Percentiles rank a stretch among this genome's conserved stretches.
Evolutionary conservation across 2,888 invertebrate genomes (phyloP).

Genomic region (Fragum fragum): DNA sequence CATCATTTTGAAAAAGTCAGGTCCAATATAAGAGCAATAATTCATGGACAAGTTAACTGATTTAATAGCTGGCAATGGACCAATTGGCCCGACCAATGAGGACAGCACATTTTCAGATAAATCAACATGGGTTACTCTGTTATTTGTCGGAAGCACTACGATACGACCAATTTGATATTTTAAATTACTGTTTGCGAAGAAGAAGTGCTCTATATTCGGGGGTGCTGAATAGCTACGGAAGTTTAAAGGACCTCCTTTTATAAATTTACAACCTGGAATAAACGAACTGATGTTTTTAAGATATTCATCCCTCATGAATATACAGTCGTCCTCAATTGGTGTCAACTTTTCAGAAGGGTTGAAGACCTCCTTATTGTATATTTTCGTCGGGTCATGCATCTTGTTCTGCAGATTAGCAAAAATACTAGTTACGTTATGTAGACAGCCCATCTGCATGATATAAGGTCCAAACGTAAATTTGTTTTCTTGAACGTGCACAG

Average conservation of each 20-base stretch:
- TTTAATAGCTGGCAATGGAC: constrained; percentile 29
- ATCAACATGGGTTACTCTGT: constrained; percentile 24
- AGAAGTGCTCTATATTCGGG: background rate
- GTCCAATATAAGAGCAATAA: constrained; percentile 18
- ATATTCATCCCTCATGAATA: background rate
- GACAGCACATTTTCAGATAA: constrained; percentile 40
- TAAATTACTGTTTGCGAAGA: constrained; percentile 18
- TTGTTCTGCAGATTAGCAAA: constrained; percentile 21
- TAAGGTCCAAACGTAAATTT: constrained; percentile 52
- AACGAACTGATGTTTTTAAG: constrained; percentile 25
- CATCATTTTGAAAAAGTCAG: constrained; percentile 15
- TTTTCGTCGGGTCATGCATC: background rate
- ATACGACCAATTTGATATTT: constrained; percentile 6
- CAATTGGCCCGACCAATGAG: constrained; percentile 31
- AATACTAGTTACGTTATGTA: background rate
- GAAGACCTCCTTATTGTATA: constrained; percentile 22
- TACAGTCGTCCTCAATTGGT: background rate
- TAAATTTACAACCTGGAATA: background rate
- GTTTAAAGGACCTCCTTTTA: background rate
- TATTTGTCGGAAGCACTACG: background rate
- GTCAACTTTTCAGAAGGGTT: background rate
- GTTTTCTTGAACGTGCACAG: constrained; percentile 41
- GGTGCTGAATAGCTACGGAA: background rate
- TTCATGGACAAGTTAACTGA: constrained; percentile 47
- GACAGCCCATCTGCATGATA: constrained; percentile 41